A percentile compares a stretch with the other conserved stretches of the same genome.
These are phyloP conservation scores for Actenoides lindsayi DNA, from an alignment of 2,113 vertebrate species.

Conservation along the genomic window DNA sequence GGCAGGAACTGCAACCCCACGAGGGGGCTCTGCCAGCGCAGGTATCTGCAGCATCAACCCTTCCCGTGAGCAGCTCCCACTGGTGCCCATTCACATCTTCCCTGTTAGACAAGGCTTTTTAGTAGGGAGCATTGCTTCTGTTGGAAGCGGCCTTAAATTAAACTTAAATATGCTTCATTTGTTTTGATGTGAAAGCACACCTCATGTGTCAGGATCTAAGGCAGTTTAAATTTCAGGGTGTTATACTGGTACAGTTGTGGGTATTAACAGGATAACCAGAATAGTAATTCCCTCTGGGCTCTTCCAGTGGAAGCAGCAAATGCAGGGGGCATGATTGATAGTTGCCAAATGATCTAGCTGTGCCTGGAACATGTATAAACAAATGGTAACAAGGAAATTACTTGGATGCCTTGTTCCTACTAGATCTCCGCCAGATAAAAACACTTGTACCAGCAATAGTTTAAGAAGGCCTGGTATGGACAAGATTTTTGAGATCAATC, in stretches of 20 bases:
- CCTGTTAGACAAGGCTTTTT: background rate
- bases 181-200: background rate
- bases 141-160: background rate
- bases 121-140: background rate
- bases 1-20: background rate
- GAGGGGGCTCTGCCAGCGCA: background rate
- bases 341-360: background rate
- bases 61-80: background rate
- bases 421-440: background rate
- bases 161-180: background rate
- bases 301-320: background rate
- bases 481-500: background rate
- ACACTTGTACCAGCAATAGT: background rate
- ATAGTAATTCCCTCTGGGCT: accelerated
- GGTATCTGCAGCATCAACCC: background rate
- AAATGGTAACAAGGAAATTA: background rate
- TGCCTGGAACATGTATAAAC: background rate
- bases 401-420: background rate
- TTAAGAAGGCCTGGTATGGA: background rate
- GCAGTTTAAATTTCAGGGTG: background rate
- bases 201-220: accelerated
- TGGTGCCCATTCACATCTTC: background rate
- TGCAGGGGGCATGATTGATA: accelerated
- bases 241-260: background rate
- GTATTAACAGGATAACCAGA: background rate